A percentile compares a stretch with the other conserved stretches of the same genome.
Evolutionary conservation across 2,113 vertebrate species (phyloP).

Genomic region (Chaetodon trifascialis): DNA sequence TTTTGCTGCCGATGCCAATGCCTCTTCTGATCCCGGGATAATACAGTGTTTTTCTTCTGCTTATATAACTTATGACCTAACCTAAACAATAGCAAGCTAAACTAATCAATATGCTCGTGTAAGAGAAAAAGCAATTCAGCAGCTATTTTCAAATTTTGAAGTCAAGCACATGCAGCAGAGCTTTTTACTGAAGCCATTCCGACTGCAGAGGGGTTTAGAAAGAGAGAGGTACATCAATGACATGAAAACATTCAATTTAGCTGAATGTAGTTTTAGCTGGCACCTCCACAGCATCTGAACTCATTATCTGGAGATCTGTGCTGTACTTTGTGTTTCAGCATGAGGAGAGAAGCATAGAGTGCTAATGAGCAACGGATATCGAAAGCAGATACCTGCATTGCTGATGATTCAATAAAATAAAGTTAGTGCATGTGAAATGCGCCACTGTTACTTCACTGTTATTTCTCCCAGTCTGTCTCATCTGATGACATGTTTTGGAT

Average conservation of each 20-base stretch:
- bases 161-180: background rate
- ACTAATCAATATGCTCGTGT: background rate
- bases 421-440: background rate
- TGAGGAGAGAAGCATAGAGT: background rate
- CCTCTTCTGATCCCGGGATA: background rate
- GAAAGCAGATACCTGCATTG: background rate
- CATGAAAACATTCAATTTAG: slow-evolving; percentile 16
- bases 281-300: slow-evolving; percentile 16
- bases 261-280: slow-evolving; percentile 12
- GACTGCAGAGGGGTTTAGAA: background rate
- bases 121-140: slow-evolving; percentile 4
- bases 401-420: slow-evolving; percentile 21
- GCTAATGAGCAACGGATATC: slow-evolving; percentile 51
- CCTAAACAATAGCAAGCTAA: background rate
- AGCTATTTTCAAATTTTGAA: background rate
- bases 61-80: background rate
- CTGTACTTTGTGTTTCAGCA: slow-evolving; percentile 2
- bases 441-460: background rate
- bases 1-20: background rate
- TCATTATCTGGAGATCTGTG: slow-evolving; percentile 34
- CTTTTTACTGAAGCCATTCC: background rate
- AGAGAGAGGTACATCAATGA: background rate
- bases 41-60: background rate
- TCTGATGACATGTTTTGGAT: background rate
- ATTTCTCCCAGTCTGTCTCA: background rate